Evolutionary conservation across 2,888 invertebrate genomes (phyloP).

Genomic region (Lasius fuliginosus): DNA sequence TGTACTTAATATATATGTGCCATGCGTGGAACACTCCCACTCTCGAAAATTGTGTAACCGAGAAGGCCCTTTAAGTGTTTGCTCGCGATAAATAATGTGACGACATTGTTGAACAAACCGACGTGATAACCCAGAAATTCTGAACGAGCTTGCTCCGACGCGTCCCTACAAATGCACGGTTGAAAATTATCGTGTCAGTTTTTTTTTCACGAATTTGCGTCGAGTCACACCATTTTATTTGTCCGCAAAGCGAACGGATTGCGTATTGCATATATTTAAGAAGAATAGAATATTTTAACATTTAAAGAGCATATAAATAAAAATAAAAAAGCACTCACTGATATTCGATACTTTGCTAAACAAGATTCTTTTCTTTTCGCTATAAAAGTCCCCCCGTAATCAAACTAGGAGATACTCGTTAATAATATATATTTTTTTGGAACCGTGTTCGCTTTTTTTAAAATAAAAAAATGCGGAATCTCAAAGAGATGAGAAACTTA

Average conservation of each 20-base stretch:
- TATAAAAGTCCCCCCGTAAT: neutral
- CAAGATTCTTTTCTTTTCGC: neutral
- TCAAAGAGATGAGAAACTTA: neutral
- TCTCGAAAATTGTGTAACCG: slow-evolving; percentile 31
- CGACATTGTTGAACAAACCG: slow-evolving; percentile 26
- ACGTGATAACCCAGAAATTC: slow-evolving; percentile 41
- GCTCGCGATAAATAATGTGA: slow-evolving; percentile 42
- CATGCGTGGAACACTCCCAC: slow-evolving; percentile 16
- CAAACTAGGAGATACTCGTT: neutral
- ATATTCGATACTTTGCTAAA: slow-evolving; percentile 2
- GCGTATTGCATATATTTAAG: neutral
- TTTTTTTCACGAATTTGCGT: neutral
- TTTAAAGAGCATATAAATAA: neutral
- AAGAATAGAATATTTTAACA: slow-evolving; percentile 39
- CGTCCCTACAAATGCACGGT: neutral
- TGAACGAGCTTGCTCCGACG: neutral
- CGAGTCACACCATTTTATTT: neutral
- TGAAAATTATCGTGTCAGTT: neutral
- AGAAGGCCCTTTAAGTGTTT: slow-evolving; percentile 27
- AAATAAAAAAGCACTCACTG: no score
- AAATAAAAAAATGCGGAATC: slow-evolving; percentile 2
- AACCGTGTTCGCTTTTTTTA: neutral
- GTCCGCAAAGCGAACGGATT: neutral
- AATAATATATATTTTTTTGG: neutral
- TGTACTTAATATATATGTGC: slow-evolving; percentile 13